Conservation (phyloP, 37 sponge, comb jelly and placozoan species). For the Chondrosia reniformis region DNA sequence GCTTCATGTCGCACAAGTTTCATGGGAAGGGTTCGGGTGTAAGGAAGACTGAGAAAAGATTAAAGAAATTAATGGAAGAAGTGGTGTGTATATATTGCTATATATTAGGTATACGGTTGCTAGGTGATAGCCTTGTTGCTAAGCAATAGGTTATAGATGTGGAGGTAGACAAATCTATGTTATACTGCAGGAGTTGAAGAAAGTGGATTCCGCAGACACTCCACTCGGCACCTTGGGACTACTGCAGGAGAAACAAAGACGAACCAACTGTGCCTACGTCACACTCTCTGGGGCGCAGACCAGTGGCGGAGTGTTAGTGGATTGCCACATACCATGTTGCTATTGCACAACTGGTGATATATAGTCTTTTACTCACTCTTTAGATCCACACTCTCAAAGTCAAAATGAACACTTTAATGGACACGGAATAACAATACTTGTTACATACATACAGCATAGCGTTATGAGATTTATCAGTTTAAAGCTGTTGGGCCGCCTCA, state of each 20-base stretch:
- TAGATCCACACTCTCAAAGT: too few relatives aligned
- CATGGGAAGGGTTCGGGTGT: slow-evolving; percentile 95
- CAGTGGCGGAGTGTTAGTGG: neutral
- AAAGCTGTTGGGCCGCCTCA: too few relatives aligned
- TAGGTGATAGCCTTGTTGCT: neutral
- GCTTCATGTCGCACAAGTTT: slow-evolving; percentile 95
- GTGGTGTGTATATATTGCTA: slow-evolving; percentile 28
- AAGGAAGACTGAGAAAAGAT: slow-evolving; percentile 86
- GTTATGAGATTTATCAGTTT: too few relatives aligned
- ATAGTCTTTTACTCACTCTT: too few relatives aligned
- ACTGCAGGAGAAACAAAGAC: slow-evolving; percentile 73
- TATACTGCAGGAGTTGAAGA: slow-evolving; percentile 60
- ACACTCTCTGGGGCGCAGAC: slow-evolving; percentile 80
- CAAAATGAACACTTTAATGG: too few relatives aligned
- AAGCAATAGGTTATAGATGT: neutral
- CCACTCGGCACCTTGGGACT: slow-evolving; percentile 87
- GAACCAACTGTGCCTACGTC: slow-evolving; percentile 76
- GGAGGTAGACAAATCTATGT: neutral
- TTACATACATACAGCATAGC: too few relatives aligned
- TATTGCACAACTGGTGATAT: too few relatives aligned
- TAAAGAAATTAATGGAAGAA: slow-evolving; percentile 84
- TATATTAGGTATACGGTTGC: neutral
- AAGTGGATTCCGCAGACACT: slow-evolving; percentile 82
- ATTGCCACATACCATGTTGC: neutral
- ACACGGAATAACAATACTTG: too few relatives aligned